Evolutionary conservation across 2,888 invertebrate species (phyloP), one percentile per base, ranked within the genome.

Genomic region (Cantharis rufa): DNA sequence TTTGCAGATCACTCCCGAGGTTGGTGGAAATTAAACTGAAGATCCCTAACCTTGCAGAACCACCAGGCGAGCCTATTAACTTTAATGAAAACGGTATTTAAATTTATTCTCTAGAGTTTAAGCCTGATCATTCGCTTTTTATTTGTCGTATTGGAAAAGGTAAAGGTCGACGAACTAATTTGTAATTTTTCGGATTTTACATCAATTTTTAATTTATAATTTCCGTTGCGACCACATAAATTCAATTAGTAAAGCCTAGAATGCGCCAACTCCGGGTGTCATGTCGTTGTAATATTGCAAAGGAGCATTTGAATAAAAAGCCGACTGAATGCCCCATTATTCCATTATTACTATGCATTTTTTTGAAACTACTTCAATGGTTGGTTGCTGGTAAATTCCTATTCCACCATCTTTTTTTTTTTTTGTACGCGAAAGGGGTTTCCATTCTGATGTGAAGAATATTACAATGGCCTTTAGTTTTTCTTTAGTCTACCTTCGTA

Each of bases 31-130:
- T 66, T 66, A 66, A 66, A 66, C 24, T 66, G 21, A 66, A 66
- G 64, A 66, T 66, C 64, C 48, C 68, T 16, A 61, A 68, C 72
- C 72, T 64, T 18, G 15, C 72, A 72, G 48, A 72, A 68, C 18
- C 68, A 68, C 64, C 72, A 72, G 66, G 48, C 71, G n/a, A 71
- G 63, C 62, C 72, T 64, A 72, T 72, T 72, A 64, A 66, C 72
- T 32, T 66, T 66, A 72, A 72, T 72, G 66, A 66, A 72, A 72
- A 66, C 72, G 72, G 16, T 69, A 66, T 66, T 66, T 66, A 66
- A 66, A 66, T 66, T 24, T 24, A 21, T 66, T 66, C 21, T 66
- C 18, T 66, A 66, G 18, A 66, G 24, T 66, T 28, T 66, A 21
- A 13, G 64, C 18, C 10, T 48, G 48, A 48, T 48, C 48, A n/a